Evolutionary conservation across 2,888 invertebrate genomes (phyloP).

Genomic region (Drosophila atripex): DNA sequence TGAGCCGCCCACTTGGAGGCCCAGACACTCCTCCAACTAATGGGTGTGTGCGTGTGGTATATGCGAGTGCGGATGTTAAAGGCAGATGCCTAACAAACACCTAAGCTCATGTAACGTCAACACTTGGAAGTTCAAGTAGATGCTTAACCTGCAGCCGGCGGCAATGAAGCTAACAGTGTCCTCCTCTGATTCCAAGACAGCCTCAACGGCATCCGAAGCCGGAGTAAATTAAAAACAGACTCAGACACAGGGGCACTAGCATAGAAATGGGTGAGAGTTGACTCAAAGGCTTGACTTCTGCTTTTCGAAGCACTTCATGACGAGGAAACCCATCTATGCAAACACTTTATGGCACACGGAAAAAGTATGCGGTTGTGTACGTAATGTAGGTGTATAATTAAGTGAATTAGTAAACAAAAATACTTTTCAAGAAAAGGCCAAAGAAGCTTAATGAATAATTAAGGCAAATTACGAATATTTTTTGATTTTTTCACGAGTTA

Average conservation of each 20-base stretch:
- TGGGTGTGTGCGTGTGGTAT: slow-evolving; percentile 47
- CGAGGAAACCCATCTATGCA: slow-evolving; percentile 1
- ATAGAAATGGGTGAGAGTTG: slow-evolving; percentile 58
- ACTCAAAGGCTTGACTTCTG: slow-evolving; percentile 60
- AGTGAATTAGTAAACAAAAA: background rate
- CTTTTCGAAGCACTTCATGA: slow-evolving; percentile 57
- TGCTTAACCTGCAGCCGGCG: slow-evolving; percentile 81
- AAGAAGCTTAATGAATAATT: background rate
- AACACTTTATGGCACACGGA: slow-evolving; percentile 2
- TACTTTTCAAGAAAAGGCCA: background rate
- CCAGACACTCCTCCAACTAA: slow-evolving; percentile 30
- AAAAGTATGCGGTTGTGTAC: slow-evolving; percentile 3
- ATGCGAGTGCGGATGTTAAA: slow-evolving; percentile 65
- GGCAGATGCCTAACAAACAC: slow-evolving; percentile 70
- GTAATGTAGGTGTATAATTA: slow-evolving; percentile 10
- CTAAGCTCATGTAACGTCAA: slow-evolving; percentile 72
- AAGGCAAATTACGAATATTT: background rate
- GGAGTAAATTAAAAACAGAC: slow-evolving; percentile 74
- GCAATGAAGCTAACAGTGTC: slow-evolving; percentile 63
- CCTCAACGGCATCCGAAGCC: slow-evolving; percentile 12
- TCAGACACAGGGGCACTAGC: slow-evolving; percentile 51
- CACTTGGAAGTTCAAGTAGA: slow-evolving; percentile 82
- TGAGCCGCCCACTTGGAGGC: background rate
- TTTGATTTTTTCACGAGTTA: background rate
- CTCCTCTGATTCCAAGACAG: slow-evolving; percentile 27